A percentile compares a stretch with the other conserved stretches of the same genome.
Conservation (phyloP, 2,888 invertebrate species). For the Ametastegia equiseti region DNA sequence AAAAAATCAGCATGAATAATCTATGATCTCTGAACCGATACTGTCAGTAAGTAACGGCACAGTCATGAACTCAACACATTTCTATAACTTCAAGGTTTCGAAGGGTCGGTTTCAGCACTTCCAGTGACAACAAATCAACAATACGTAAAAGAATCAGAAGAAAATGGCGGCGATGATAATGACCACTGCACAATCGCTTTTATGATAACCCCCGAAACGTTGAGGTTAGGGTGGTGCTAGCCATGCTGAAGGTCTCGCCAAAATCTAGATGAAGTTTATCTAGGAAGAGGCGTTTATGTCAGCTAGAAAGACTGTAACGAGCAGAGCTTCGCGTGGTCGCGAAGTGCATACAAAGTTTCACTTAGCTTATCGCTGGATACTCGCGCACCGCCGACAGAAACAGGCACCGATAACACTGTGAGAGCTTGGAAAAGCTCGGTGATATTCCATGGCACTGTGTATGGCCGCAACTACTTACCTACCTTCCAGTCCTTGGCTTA, state of each 20-base stretch:
- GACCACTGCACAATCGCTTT: not conserved
- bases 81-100: too few relatives aligned
- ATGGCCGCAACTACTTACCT: constrained; percentile 42
- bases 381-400: constrained; percentile 47
- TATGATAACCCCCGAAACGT: not conserved
- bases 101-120: too few relatives aligned
- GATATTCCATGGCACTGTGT: constrained; percentile 27
- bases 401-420: constrained; percentile 41
- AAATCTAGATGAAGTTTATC: not conserved
- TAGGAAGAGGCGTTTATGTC: not conserved
- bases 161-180: not conserved
- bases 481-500: constrained; percentile 37
- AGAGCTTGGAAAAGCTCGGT: constrained; percentile 31
- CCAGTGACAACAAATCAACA: too few relatives aligned
- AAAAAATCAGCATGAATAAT: too few relatives aligned
- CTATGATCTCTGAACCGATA: too few relatives aligned
- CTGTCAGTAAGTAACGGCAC: too few relatives aligned
- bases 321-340: constrained; percentile 52
- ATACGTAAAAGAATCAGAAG: too few relatives aligned
- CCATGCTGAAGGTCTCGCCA: not conserved
- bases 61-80: too few relatives aligned
- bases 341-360: constrained; percentile 57
- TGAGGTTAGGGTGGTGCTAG: not conserved
- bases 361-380: constrained; percentile 58
- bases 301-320: constrained; percentile 24